Conservation (phyloP, 2,888 invertebrate species). For the Cerastis leucographa region DNA sequence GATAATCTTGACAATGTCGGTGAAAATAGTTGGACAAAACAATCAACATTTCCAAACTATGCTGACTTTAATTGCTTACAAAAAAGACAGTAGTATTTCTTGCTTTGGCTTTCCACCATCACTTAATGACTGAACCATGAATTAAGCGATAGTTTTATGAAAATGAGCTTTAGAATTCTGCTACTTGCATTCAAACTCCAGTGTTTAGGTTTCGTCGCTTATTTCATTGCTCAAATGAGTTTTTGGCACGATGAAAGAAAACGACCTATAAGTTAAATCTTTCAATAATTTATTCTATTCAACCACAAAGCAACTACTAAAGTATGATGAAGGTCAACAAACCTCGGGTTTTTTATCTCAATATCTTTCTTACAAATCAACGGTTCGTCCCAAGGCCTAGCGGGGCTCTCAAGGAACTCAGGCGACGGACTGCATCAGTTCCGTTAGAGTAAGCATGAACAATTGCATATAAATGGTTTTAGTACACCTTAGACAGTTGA, state of each 20-base stretch:
- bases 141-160: background rate
- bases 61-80: constrained; percentile 15
- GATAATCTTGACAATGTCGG: background rate
- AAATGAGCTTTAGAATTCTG: background rate
- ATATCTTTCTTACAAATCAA: constrained; percentile 80
- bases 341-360: constrained; percentile 78
- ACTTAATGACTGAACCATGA: background rate
- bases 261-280: background rate
- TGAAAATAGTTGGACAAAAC: constrained; percentile 5
- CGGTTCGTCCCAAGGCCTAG: constrained; percentile 91
- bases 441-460: constrained; percentile 66
- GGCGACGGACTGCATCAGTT: constrained; percentile 85
- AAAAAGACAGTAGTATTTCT: constrained; percentile 5
- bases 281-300: background rate
- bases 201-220: background rate
- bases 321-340: constrained; percentile 57
- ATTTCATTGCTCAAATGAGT: background rate
- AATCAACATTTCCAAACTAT: constrained; percentile 23
- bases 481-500: background rate
- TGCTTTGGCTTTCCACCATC: background rate
- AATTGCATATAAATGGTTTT: constrained; percentile 18
- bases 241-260: background rate
- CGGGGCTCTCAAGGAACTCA: constrained; percentile 90
- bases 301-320: background rate
- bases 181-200: background rate